Conservation (phyloP, 2,888 invertebrate species). For the Orthonychiurus folsomi region DNA sequence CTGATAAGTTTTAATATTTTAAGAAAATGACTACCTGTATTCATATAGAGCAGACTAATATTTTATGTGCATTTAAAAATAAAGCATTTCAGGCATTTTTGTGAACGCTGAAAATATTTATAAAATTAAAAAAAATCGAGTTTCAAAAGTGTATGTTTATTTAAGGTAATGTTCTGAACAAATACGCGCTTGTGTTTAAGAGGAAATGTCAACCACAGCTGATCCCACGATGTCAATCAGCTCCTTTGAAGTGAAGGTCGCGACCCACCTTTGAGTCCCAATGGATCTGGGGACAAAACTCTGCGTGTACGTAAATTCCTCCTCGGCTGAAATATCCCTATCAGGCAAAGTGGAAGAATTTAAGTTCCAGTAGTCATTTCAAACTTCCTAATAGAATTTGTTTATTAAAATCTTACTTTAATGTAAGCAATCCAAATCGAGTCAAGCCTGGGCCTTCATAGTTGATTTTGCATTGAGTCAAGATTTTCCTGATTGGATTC, state of each 20-base stretch:
- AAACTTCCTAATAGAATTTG: background rate
- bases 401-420: slow-evolving; percentile 44
- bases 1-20: no score
- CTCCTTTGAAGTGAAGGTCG: slow-evolving; percentile 61
- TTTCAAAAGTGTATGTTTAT: no score
- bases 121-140: no score
- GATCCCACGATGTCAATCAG: slow-evolving; percentile 62
- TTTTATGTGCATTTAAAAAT: no score
- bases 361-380: background rate
- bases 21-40: no score
- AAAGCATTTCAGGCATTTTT: no score
- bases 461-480: slow-evolving; percentile 61
- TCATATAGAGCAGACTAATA: no score
- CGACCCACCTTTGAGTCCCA: slow-evolving; percentile 59
- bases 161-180: no score
- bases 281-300: slow-evolving; percentile 55
- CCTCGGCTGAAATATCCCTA: slow-evolving; percentile 52
- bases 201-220: slow-evolving; percentile 51
- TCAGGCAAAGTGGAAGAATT: background rate
- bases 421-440: slow-evolving; percentile 52
- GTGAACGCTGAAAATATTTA: no score
- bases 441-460: slow-evolving; percentile 61
- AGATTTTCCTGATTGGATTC: slow-evolving; percentile 58
- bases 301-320: slow-evolving; percentile 50
- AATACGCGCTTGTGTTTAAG: no score